phyloP scores from a whole-genome alignment of 1,140 invertebrate genomes.

The Elymnias hypermnestra region DNA sequence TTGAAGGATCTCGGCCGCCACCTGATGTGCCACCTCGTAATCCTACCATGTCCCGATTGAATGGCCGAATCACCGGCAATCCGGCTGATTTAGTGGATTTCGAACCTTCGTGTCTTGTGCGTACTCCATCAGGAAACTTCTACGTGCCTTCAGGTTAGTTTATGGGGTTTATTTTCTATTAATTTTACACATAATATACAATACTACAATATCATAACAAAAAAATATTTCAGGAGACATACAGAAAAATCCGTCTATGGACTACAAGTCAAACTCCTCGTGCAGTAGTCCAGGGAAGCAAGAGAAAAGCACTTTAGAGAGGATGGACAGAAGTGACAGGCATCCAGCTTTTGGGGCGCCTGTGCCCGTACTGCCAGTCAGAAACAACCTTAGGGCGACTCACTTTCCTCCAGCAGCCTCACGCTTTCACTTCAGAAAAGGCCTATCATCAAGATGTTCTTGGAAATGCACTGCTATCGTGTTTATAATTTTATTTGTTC shows the following conservation, averaged over 20 bases:
- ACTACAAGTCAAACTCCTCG: slow-evolving; percentile 90
- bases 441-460: slow-evolving; percentile 88
- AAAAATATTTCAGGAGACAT: slow-evolving; percentile 85
- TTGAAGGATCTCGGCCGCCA: slow-evolving; percentile 86
- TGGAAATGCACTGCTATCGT: slow-evolving; percentile 94
- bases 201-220: too few relatives aligned
- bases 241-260: slow-evolving; percentile 90
- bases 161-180: too few relatives aligned
- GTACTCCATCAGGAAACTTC: slow-evolving; percentile 93
- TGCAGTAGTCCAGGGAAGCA: slow-evolving; percentile 85
- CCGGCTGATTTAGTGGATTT: slow-evolving; percentile 88
- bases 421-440: slow-evolving; percentile 92
- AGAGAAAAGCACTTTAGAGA: slow-evolving; percentile 70
- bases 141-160: slow-evolving; percentile 95
- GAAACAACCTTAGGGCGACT: slow-evolving; percentile 82
- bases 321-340: slow-evolving; percentile 63
- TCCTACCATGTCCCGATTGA: slow-evolving; percentile 90
- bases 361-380: slow-evolving; percentile 84
- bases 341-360: slow-evolving; percentile 80
- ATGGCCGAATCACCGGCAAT: slow-evolving; percentile 87
- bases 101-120: slow-evolving; percentile 92
- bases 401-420: slow-evolving; percentile 80
- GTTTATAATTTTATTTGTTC: slow-evolving; percentile 87
- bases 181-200: too few relatives aligned
- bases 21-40: slow-evolving; percentile 93